Conservation (phyloP, 2,797 vertebrate genomes). For the Peromyscus melanophrys region DNA sequence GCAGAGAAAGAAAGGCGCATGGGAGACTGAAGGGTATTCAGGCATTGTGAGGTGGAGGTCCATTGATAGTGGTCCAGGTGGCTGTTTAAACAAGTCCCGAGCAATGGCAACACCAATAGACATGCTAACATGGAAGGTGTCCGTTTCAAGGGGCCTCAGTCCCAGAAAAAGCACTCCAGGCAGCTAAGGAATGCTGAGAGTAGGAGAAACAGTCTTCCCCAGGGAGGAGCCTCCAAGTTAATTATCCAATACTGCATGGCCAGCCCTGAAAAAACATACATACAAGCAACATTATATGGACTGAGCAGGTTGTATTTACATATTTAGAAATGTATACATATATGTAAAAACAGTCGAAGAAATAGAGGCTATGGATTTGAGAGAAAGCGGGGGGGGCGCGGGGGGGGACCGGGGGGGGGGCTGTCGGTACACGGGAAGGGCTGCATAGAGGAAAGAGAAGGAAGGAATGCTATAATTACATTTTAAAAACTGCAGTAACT, state of each 20-base stretch:
- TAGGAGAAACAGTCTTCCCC: not conserved
- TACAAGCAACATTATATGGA: not conserved
- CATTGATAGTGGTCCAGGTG: not conserved
- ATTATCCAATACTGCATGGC: not conserved
- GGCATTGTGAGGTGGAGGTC: not conserved
- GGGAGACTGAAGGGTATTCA: not conserved
- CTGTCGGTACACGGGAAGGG: not conserved
- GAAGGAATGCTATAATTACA: not conserved
- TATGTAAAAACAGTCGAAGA: not conserved
- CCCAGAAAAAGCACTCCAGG: not conserved
- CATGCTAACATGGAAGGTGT: not conserved
- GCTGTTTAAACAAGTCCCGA: not conserved
- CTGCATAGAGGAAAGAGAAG: constrained; percentile 10
- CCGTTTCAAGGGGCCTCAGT: not conserved
- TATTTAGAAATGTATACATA: not conserved
- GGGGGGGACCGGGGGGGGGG: too few relatives aligned
- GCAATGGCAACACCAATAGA: not conserved
- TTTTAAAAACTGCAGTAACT: not conserved
- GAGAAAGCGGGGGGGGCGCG: not conserved
- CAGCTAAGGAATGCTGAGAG: not conserved
- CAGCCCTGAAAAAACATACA: not conserved
- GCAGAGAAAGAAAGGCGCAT: not conserved
- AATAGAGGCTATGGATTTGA: not conserved
- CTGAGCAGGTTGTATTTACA: not conserved
- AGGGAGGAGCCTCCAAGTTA: not conserved